Evolutionary conservation across 92 coral and sea anemone genomes (phyloP), one percentile per base, ranked within the genome.

Genomic region (Plumapathes pennacea): DNA sequence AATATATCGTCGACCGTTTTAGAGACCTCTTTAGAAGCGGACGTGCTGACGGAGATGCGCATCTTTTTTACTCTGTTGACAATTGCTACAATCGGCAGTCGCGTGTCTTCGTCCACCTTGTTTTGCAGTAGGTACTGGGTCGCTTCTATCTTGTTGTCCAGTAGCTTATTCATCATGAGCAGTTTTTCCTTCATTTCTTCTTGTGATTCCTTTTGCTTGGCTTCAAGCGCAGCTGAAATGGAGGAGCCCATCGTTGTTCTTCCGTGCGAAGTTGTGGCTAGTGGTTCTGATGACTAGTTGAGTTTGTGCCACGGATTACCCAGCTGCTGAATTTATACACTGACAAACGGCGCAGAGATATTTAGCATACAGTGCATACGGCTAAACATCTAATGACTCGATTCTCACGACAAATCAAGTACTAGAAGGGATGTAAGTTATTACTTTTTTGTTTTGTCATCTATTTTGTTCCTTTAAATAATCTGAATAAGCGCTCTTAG

Each of bases 1-100:
- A 74, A 19, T 6, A 59, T 18, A 37, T 70, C 45, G 14, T 32
- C 61, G 13, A 59, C n/a, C 10, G 41, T n/a, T 37, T 37, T 37
- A n/a, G 41, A 10, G 41, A 37, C 41, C 41, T 37, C 41, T 37
- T 37, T n/a, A 37, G 41, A 37, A 10, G 41, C 10, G 10, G 41
- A 10, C n/a, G 10, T n/a, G 41, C n/a, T n/a, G 10, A 37, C 41
- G 41, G 10, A 10, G n/a, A 37, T n/a, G 10, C n/a, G 10, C 10
- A 10, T 10, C n/a, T 37, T 37, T n/a, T 37, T n/a, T n/a, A 37
- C 41, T 10, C 10, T 37, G 41, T 37, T n/a, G 10, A 37, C 41
- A n/a, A 37, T 37, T 10, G 41, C 41, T n/a, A n/a, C n/a, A 37
- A 37, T n/a, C 10, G 41, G 41, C 10, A 37, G 41, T n/a, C 41